Conservation (phyloP, 1,140 invertebrate species). For the Anadara kagoshimensis region DNA sequence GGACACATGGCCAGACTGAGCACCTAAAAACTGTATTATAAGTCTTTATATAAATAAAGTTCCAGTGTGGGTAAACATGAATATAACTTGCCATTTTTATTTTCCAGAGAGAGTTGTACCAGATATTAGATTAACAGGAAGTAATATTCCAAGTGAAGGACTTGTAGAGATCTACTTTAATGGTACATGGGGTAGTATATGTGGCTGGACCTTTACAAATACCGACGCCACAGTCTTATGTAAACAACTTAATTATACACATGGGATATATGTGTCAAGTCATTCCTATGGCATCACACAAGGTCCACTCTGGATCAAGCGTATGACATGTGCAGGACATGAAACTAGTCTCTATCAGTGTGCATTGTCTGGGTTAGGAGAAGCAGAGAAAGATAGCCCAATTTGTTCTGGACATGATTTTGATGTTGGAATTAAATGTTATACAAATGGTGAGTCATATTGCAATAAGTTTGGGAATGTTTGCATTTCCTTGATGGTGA, state of each 20-base stretch:
- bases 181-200: constrained; percentile 63
- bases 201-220: constrained; percentile 35
- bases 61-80: too few relatives aligned
- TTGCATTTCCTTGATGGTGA: too few relatives aligned
- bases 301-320: constrained; percentile 85
- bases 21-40: too few relatives aligned
- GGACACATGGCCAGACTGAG: too few relatives aligned
- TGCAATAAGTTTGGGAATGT: too few relatives aligned
- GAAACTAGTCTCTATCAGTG: constrained; percentile 81
- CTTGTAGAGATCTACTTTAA: constrained; percentile 61
- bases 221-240: constrained; percentile 58
- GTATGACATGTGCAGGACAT: constrained; percentile 81
- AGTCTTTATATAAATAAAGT: too few relatives aligned
- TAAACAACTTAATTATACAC: constrained; percentile 46
- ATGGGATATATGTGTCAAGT: constrained; percentile 38
- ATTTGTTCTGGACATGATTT: constrained; percentile 81
- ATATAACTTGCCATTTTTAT: not conserved
- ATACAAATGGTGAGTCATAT: constrained; percentile 45
- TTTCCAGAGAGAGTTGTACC: constrained; percentile 82
- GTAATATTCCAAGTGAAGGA: constrained; percentile 39
- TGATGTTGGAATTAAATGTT: constrained; percentile 83
- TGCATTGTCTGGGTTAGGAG: constrained; percentile 74
- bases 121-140: constrained; percentile 77
- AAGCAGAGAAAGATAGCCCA: constrained; percentile 76
- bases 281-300: constrained; percentile 19